These are phyloP conservation scores for Drosophila mauritiana DNA, from an alignment of 1,140 invertebrate genomes.

Conservation along the genomic window DNA sequence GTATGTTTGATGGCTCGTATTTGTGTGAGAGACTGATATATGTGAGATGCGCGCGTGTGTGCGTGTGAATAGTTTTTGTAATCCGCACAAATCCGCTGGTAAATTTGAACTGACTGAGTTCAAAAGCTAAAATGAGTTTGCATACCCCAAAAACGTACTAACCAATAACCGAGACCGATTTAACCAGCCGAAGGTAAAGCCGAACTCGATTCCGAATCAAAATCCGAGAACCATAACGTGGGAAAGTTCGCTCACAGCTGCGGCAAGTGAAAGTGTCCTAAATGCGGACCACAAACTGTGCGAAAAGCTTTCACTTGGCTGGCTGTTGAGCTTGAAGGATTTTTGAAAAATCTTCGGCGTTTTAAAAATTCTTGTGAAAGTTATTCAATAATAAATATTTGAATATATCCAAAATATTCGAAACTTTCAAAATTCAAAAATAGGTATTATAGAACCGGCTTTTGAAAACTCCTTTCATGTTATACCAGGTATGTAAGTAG, in stretches of 20 bases:
- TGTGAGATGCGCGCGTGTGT: slow-evolving; percentile 15
- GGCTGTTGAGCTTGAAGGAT: slow-evolving; percentile 2
- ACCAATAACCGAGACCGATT: slow-evolving; percentile 16
- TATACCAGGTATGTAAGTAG: slow-evolving; percentile 24
- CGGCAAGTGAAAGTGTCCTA: slow-evolving; percentile 38
- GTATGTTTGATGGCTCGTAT: slow-evolving; percentile 6
- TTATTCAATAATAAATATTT: too few species aligned
- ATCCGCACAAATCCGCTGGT: slow-evolving; percentile 82
- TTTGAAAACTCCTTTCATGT: neutral
- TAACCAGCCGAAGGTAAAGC: slow-evolving; percentile 10
- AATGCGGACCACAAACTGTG: slow-evolving; percentile 11
- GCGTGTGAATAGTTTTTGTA: slow-evolving; percentile 61
- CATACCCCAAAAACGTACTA: slow-evolving; percentile 65
- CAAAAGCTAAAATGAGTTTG: slow-evolving; percentile 81
- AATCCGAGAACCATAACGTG: slow-evolving; percentile 5
- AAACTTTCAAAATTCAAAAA: neutral
- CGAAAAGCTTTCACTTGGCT: slow-evolving; percentile 19
- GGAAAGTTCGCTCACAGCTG: slow-evolving; percentile 26
- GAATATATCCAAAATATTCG: too few species aligned
- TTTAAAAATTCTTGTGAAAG: neutral
- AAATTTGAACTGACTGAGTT: slow-evolving; percentile 83
- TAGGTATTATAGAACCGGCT: neutral
- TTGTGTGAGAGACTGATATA: slow-evolving; percentile 12
- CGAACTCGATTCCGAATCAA: slow-evolving; percentile 32
- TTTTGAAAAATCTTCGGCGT: neutral